phyloP scores from a whole-genome alignment of 2,113 vertebrate genomes.

The Crotophaga sulcirostris region DNA sequence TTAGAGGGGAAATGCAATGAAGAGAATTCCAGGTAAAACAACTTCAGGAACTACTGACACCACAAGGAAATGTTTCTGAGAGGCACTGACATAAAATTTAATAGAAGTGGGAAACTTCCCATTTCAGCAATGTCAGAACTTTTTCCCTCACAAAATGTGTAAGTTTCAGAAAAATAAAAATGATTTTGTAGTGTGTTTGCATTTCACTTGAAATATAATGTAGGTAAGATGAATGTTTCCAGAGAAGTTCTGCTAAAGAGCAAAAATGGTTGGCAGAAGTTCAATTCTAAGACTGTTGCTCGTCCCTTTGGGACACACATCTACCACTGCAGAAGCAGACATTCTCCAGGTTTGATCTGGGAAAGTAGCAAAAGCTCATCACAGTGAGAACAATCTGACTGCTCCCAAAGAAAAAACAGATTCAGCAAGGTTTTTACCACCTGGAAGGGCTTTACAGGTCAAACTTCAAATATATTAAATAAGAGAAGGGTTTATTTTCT shows the following conservation, averaged over 20 bases:
- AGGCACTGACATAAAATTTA: not conserved
- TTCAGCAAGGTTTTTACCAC: not conserved
- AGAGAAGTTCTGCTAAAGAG: not conserved
- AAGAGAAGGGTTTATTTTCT: conserved; percentile 8
- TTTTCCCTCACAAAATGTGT: not conserved
- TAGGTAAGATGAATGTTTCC: not conserved
- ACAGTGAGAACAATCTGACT: not conserved
- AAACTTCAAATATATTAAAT: not conserved
- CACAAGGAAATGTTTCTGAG: not conserved
- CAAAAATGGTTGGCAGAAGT: conserved; percentile 19
- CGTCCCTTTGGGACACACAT: not conserved
- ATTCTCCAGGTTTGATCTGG: conserved; percentile 26
- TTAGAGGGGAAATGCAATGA: not conserved
- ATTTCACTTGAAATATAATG: not conserved
- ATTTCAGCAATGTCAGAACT: not conserved
- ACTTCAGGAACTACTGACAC: not conserved
- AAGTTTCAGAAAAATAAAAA: not conserved
- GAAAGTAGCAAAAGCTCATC: conserved; percentile 42
- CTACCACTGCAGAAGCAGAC: conserved; percentile 32
- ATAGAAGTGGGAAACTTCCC: not conserved
- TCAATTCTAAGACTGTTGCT: not conserved
- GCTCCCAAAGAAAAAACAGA: not conserved
- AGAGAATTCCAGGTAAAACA: not conserved
- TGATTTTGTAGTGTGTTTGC: not conserved
- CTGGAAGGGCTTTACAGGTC: conserved; percentile 18